Base-by-base conservation (phyloP, 2,797 vertebrate genomes). In the Chelon auratus region DNA sequence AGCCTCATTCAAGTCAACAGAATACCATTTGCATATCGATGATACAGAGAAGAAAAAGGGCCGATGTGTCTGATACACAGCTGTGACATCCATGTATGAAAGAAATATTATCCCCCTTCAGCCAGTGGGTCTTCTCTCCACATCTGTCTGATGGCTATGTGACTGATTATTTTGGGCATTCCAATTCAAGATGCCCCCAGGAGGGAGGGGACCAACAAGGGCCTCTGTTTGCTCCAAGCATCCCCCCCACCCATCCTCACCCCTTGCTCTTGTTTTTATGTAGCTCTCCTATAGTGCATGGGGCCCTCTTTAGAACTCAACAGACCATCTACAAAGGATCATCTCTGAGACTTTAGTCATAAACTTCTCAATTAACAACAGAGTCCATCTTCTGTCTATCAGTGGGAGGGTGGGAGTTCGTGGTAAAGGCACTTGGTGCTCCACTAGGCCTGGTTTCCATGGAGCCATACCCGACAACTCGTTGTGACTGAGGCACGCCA, bases 401-500 rank as follows among this genome's bases (percentile, higher is more conserved):
- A 88, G 89, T 75, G 81, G 82, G 77, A 58, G 82, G 80, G 65
- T 65, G 76, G 72, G 84, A 66, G 77, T 72, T 80, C 68, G 68
- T 42, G 88, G 71, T 91, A 81, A 77, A 91, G 82, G 70, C 77
- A 47, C 84, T 76, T 77, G 79, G 83, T 78, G 55, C 51, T 67
- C 86, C 78, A 22, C 77, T 76, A 72, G 81, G 87, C 84, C 56
- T 75, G 4, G 94, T 96, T 95, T 91, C 96, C 95, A 96, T 96
- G 93, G 95, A 83, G 87, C 92, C 93, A 72, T 53, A 80, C 90
- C 91, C 89, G 45, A 77, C 77, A 78, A 80, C 86, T 84, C 77
- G n/a, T 71, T 80, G 84, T 59, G 68, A 85, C 84, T 90, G 75
- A 92, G 92, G 91, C 91, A 93, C 65, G 91, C 90, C 89, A 94